Conservation (phyloP, 2,113 vertebrate species). For the Indicator indicator region DNA sequence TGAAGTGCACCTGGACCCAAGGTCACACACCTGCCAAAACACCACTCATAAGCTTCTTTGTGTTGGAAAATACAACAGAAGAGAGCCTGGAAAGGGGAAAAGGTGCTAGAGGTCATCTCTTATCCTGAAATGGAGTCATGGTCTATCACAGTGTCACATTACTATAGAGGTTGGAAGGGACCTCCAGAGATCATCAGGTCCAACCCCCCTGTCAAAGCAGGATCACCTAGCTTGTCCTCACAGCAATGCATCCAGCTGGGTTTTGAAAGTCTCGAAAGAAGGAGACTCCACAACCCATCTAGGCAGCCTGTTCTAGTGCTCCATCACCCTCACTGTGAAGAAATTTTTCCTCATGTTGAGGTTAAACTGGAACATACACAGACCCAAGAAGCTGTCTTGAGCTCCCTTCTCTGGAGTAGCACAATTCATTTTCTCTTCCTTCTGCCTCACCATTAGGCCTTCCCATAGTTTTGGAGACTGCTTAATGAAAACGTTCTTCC, state of each 20-base stretch:
- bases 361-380: accelerated
- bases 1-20: neutral
- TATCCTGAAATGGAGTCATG: accelerated
- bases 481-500: neutral
- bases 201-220: too few relatives aligned
- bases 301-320: too few relatives aligned
- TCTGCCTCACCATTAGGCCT: neutral
- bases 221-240: too few relatives aligned
- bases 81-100: neutral
- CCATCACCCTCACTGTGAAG: too few relatives aligned
- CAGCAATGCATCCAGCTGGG: too few relatives aligned
- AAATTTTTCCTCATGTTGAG: too few relatives aligned
- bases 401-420: accelerated
- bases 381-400: neutral
- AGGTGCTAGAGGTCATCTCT: neutral
- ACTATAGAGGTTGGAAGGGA: too few relatives aligned
- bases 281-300: too few relatives aligned
- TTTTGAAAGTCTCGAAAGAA: too few relatives aligned
- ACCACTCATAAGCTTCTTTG: neutral
- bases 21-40: neutral
- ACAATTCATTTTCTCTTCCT: neutral
- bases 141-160: too few relatives aligned
- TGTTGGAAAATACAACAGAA: neutral
- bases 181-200: too few relatives aligned
- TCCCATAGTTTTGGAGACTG: neutral